Evolutionary conservation across 1,140 invertebrate genomes (phyloP), one percentile per base, ranked within the genome.

Genomic region (Lethocerus indicus): DNA sequence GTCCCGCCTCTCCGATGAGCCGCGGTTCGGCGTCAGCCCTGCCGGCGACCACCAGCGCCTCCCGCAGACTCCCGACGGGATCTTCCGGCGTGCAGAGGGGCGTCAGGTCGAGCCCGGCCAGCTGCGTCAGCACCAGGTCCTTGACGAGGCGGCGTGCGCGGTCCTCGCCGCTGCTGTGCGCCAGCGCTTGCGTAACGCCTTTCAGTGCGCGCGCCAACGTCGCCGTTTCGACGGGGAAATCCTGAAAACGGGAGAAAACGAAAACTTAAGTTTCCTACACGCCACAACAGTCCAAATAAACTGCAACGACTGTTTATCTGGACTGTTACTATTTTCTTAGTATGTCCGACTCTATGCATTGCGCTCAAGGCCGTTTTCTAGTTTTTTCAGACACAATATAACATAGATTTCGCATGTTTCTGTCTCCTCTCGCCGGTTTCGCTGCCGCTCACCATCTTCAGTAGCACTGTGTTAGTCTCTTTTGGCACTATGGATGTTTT

Each of bases 101-200:
- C 58, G 78, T 76, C 1, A 95, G 61, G 65, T 93, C 86, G 65
- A 82, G 78, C 13, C 79, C 81, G 61, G 78, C 75, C 23, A 95
- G 64, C 59, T 82, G 79, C 12, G 81, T 74, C 41, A 91, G 70
- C 20, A 97, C 68, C 61, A 96, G 88, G 63, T 96, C 91, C 46
- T 81, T 67, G 3, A 95, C 72, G 70, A 96, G 93, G 52, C 71
- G 61, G 54, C 78, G 71, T 0, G 83, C 75, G 52, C 67, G 66
- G 23, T 76, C 69, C 18, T 70, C 57, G 16, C 74, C 75, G 18
- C 71, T 71, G 35, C 75, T 79, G 53, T 68, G 61, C 2, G 74
- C 62, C n/a, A 96, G 62, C 1, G 84, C 84, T 23, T 78, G 78
- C 36, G 93, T 73, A 9, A 95, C 63, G n/a, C 90, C 87, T 59